Evolutionary conservation across 2,888 invertebrate genomes (phyloP), one percentile per base, ranked within the genome.

Genomic region (Idaea aversata): DNA sequence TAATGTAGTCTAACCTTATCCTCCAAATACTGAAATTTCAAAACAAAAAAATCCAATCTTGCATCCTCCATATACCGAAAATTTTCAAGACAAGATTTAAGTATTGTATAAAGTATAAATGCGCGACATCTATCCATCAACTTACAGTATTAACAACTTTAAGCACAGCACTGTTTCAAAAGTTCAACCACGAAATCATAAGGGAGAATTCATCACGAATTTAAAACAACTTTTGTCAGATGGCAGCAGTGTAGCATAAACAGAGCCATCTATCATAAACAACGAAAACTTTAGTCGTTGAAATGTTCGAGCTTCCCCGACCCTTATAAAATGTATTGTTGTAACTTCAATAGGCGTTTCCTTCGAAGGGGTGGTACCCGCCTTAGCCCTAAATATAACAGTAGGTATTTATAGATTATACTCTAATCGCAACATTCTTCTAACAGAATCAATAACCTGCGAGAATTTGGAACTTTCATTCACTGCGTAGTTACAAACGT

Each of bases 311-410:
- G 38, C 15, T 15, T 65, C 57, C 61, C 65, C 64, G 62, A 64
- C 68, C 69, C 67, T 66, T 61, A 67, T 36, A 61, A 66, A 65
- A 62, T 62, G 63, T 66, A 72, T 67, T 65, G 65, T 69, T 64
- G 65, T 66, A 71, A 73, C 79, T 75, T 68, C 69, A 75, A 73
- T 78, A 78, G 77, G 88, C 88, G 88, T 83, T 77, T 76, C 82
- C 84, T 73, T 69, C 61, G 70, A 75, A 84, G 83, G 86, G 88
- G 88, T 84, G 87, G 85, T 81, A 75, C 86, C 77, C 71, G 69
- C 63, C 63, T 38, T 72, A 64, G 75, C 83, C 81, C 81, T 77
- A 73, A 78, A 68, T 63, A 75, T 69, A 63, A 57, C 64, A 72
- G 74, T 82, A 81, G 80, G 80, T 80, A 82, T 78, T 71, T 75